Conservation (phyloP, 1,140 invertebrate genomes). For the Drosophila willistoni region DNA sequence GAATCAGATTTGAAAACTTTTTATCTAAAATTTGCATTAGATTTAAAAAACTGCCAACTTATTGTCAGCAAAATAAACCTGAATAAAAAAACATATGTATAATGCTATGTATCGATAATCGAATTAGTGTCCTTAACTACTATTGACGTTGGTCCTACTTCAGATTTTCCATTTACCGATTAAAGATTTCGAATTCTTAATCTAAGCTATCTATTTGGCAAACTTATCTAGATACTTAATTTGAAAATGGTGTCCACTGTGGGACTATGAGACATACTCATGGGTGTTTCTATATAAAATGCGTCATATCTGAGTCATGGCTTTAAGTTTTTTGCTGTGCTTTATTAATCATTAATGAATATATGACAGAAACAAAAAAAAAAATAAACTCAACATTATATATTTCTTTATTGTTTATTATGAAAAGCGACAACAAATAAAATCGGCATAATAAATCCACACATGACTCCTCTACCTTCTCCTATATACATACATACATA, state of each 20-base stretch:
- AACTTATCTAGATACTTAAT: neutral
- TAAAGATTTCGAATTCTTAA: too few relatives aligned
- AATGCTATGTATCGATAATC: too few relatives aligned
- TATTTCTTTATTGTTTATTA: conserved; percentile 52
- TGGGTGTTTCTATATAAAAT: conserved; percentile 6
- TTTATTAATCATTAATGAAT: conserved; percentile 69
- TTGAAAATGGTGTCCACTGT: neutral
- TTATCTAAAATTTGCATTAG: too few relatives aligned
- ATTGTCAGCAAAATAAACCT: too few relatives aligned
- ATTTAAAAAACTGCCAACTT: too few relatives aligned
- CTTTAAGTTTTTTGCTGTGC: conserved; percentile 18
- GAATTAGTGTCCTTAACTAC: too few relatives aligned
- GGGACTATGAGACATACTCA: neutral
- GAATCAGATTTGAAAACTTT: too few relatives aligned
- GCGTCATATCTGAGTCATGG: conserved; percentile 34
- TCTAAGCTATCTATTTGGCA: too few relatives aligned
- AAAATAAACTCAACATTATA: neutral
- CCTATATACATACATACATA: neutral
- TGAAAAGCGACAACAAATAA: conserved; percentile 71
- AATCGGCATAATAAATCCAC: conserved; percentile 71
- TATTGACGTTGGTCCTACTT: too few relatives aligned
- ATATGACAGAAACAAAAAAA: conserved; percentile 13
- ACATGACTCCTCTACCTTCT: conserved; percentile 30
- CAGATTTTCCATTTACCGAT: too few relatives aligned
- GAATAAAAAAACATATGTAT: too few relatives aligned